These are phyloP conservation scores for Coendou prehensilis DNA, from an alignment of 2,797 vertebrate species.

Conservation along the genomic window DNA sequence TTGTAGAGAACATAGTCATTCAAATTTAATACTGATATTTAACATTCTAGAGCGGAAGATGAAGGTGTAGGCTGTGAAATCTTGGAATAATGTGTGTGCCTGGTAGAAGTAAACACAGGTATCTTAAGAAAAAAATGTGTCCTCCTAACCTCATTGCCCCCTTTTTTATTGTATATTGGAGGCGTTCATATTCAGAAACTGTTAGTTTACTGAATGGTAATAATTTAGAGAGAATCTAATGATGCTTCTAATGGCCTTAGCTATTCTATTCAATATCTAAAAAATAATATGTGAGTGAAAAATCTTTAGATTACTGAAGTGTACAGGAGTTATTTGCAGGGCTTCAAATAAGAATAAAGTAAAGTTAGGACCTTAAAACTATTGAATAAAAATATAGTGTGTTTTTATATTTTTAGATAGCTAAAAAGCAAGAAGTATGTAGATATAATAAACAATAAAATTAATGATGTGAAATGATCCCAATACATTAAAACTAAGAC, in stretches of 20 bases:
- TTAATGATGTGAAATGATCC: not conserved
- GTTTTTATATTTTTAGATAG: slow-evolving; percentile 43
- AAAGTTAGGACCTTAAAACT: slow-evolving; percentile 35
- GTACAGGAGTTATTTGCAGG: slow-evolving; percentile 31
- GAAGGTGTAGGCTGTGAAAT: not conserved
- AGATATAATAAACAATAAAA: slow-evolving; percentile 29
- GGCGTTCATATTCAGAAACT: not conserved
- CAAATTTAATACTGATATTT: not conserved
- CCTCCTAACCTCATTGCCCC: not conserved
- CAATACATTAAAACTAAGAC: not conserved
- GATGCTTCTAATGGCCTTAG: not conserved
- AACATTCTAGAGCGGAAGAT: not conserved
- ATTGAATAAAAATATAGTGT: not conserved
- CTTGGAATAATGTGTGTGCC: not conserved
- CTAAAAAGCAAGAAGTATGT: not conserved
- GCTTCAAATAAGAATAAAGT: not conserved
- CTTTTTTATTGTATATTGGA: not conserved
- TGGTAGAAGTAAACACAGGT: not conserved
- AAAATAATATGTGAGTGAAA: not conserved
- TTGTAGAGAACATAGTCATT: not conserved
- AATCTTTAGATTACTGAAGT: not conserved
- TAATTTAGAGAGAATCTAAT: slow-evolving; percentile 42
- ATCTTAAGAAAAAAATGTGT: not conserved
- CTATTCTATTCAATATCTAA: slow-evolving; percentile 5
- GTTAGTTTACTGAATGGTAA: not conserved